Conservation (phyloP, 2,113 vertebrate genomes). For the Atlantisia rogersi region DNA sequence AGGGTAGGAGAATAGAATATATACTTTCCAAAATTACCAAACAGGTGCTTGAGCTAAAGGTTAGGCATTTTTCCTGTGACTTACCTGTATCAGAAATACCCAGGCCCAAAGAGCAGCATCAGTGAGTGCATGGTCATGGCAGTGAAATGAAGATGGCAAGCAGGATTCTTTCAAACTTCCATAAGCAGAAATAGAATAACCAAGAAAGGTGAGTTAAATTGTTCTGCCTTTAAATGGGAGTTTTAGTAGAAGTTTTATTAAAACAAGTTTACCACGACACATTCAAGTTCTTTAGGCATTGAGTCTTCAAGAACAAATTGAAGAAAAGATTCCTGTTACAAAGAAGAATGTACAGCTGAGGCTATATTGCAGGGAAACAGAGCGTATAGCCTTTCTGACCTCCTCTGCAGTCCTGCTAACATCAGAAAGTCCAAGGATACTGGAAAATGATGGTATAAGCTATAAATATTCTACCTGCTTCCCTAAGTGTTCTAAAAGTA, state of each 20-base stretch:
- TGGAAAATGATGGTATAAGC: not conserved
- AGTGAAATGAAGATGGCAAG: not conserved
- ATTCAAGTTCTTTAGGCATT: not conserved
- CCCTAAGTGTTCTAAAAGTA: not conserved
- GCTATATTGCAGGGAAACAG: not conserved
- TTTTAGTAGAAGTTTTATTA: not conserved
- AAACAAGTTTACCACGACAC: not conserved
- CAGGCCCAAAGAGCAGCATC: not conserved
- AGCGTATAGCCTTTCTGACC: not conserved
- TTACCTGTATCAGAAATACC: not conserved
- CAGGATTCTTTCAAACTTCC: not conserved
- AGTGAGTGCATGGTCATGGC: not conserved
- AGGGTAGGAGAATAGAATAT: not conserved
- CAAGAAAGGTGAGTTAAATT: not conserved
- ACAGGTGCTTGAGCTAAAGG: not conserved
- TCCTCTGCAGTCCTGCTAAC: not conserved
- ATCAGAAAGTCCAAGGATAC: not conserved
- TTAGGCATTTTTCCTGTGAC: not conserved
- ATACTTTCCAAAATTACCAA: not conserved
- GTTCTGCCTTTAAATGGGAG: not conserved
- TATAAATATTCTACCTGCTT: slow-evolving; percentile 12
- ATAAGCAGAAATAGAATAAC: not conserved
- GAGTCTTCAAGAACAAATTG: not conserved
- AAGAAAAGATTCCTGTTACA: not conserved
- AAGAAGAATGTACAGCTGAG: not conserved